Evolutionary conservation across 1,140 invertebrate species (phyloP), one percentile per base, ranked within the genome.

Genomic region (Drosophila pseudoobscura): DNA sequence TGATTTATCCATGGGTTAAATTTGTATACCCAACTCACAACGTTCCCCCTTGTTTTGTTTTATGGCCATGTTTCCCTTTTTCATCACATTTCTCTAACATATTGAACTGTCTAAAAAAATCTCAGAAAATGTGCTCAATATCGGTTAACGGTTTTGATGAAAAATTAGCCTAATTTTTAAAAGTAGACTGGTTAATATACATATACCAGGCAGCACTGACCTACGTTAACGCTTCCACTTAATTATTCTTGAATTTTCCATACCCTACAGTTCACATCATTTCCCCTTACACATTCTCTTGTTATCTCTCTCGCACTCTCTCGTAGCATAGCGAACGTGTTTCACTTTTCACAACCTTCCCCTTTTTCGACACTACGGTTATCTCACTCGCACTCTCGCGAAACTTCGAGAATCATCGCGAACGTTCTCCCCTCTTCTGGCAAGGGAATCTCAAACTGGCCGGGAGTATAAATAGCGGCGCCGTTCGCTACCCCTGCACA

Each of bases 261-360:
- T 4, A 6, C n/a, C 8, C n/a, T 11, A 44, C 20, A 3, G 3
- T 11, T 35, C 31, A 11, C 31, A 8, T 9, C 4, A 35, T 35
- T 63, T 62, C 59, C 59, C 46, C 59, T 63, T 7, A 20, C 2
- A 6, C 7, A n/a, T 9, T 13, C 3, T 15, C n/a, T 62, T n/a
- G 26, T 31, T 52, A 41, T 24, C 59, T 29, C 64, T 29, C 59
- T 66, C 22, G 20, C 47, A 39, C 64, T 29, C 22, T 39, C 26
- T 1, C 9, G 44, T 41, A 47, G 2, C 35, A 92, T 94, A 95
- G 91, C 0, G 95, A 94, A 75, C 94, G 95, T 63, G 94, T 94
- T 56, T 95, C 94, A 1, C 96, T 96, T 92, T 94, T 93, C 2
- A 93, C 92, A 91, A 94, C 96, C 77, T 95, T 95, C 73, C 96